Evolutionary conservation across 1,140 invertebrate genomes (phyloP).

Genomic region (Chionoecetes opilio): DNA sequence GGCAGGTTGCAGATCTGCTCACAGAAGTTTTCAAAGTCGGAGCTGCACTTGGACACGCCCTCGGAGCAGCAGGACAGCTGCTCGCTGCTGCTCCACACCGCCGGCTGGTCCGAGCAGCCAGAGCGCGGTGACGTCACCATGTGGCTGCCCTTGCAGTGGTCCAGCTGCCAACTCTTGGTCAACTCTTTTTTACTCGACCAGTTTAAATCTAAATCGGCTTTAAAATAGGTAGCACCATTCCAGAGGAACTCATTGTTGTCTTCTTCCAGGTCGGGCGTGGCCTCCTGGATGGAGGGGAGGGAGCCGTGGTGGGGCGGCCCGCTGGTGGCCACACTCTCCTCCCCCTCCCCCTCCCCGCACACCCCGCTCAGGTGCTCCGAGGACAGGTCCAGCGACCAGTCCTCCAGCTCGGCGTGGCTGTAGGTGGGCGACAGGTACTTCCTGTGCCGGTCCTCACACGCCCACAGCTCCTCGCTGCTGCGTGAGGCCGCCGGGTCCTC

Average conservation of each 20-base stretch:
- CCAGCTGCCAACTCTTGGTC: slow-evolving; percentile 77
- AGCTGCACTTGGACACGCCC: slow-evolving; percentile 76
- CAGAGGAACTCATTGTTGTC: slow-evolving; percentile 90
- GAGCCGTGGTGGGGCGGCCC: slow-evolving; percentile 82
- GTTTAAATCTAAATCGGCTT: slow-evolving; percentile 77
- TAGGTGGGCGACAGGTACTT: slow-evolving; percentile 89
- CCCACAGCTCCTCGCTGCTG: slow-evolving; percentile 74
- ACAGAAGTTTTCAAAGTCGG: slow-evolving; percentile 80
- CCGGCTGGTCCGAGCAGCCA: slow-evolving; percentile 79
- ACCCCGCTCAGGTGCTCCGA: slow-evolving; percentile 86
- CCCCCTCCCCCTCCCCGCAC: slow-evolving; percentile 65
- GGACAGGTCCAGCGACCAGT: slow-evolving; percentile 90
- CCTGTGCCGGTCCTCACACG: slow-evolving; percentile 84
- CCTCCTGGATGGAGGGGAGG: slow-evolving; percentile 89
- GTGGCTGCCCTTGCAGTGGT: slow-evolving; percentile 66
- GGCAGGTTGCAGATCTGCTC: slow-evolving; percentile 83
- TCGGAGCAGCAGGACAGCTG: slow-evolving; percentile 80
- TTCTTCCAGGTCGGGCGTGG: slow-evolving; percentile 89
- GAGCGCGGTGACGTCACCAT: slow-evolving; percentile 71
- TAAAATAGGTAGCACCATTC: slow-evolving; percentile 88
- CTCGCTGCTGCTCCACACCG: slow-evolving; percentile 79
- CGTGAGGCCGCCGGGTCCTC: slow-evolving; percentile 65
- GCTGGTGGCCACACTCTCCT: slow-evolving; percentile 76
- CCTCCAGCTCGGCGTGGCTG: slow-evolving; percentile 90
- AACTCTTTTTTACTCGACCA: slow-evolving; percentile 78